Base-by-base conservation (phyloP, 1,140 invertebrate species). In the Sarcophaga bullata region DNA sequence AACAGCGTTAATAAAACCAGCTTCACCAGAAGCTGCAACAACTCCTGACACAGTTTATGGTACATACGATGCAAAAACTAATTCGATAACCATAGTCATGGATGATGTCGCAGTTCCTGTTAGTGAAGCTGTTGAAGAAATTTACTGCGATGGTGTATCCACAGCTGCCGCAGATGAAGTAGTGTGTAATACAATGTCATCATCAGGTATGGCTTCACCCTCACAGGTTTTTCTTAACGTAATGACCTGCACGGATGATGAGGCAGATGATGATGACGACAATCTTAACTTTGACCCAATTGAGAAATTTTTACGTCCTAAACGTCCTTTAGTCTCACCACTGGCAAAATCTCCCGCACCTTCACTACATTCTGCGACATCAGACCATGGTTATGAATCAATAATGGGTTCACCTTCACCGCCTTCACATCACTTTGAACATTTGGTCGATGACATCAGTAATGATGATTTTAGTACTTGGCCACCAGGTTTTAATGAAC, bases 51-150 rank as follows among this genome's bases (percentile, higher is more conserved):
- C 92, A 52, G 93, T 95, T 72, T 95, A 94, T 82, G 94, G 94
- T 13, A 95, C 93, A 49, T 94, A 93, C 82, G 93, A 95, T 86
- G 94, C 95, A 86, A 92, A 91, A 73, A 94, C 93, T 6, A 94
- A 95, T 85, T 94, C 93, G 78, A 93, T 95, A 46, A 95, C 94
- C 0, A 93, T 95, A 2, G 92, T 95, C 80, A 93, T 95, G 84
- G 91, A 93, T 5, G 92, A 92, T 58, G 93, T 93, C 84, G 92
- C 94, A 46, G 91, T 93, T 81, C 89, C 90, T 3, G 86, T 92
- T 3, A 91, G 91, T 37, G 92, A 93, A 83, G 92, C 92, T 73
- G 87, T 91, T 8, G 87, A 91, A 76, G 89, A 90, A 73, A 87
- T 90, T 50, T 88, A 86, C 80, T 86, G 87, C 78, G 88, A 90